Evolutionary conservation across 2,888 invertebrate genomes (phyloP).

Genomic region (Phragmatobia fuliginosa): DNA sequence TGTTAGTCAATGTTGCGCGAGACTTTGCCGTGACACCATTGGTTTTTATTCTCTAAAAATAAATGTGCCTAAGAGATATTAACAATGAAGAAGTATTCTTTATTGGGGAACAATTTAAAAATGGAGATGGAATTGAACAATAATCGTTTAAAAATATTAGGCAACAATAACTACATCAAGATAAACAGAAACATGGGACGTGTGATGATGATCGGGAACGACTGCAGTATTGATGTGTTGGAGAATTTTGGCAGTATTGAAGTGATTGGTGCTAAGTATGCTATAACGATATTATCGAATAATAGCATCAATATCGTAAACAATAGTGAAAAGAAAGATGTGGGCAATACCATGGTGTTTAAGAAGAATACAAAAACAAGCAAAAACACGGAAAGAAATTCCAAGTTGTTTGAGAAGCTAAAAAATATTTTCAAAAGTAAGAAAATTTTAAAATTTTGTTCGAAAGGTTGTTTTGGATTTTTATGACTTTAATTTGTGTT

Average conservation of each 20-base stretch:
- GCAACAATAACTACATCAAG: slow-evolving; percentile 61
- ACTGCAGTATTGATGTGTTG: slow-evolving; percentile 56
- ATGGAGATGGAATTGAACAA: slow-evolving; percentile 60
- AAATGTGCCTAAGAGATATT: slow-evolving; percentile 11
- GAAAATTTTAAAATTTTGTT: slow-evolving; percentile 5
- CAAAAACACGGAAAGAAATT: slow-evolving; percentile 11
- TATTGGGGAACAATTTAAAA: slow-evolving; percentile 59
- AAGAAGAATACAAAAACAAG: slow-evolving; percentile 15
- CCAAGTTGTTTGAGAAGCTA: slow-evolving; percentile 16
- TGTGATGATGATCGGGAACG: slow-evolving; percentile 58
- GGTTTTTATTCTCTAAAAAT: neutral
- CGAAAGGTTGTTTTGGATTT: slow-evolving; percentile 19
- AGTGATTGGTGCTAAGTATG: slow-evolving; percentile 46
- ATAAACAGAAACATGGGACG: slow-evolving; percentile 59
- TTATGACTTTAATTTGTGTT: slow-evolving; percentile 1
- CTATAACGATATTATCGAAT: slow-evolving; percentile 34
- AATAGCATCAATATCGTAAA: slow-evolving; percentile 16
- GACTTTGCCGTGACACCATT: slow-evolving; percentile 18
- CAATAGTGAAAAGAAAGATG: neutral
- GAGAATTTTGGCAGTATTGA: slow-evolving; percentile 59
- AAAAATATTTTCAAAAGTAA: slow-evolving; percentile 14
- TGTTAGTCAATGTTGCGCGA: slow-evolving; percentile 28
- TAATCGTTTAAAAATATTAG: slow-evolving; percentile 57
- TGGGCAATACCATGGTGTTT: slow-evolving; percentile 10
- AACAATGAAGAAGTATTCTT: slow-evolving; percentile 60